Evolutionary conservation across 2,797 vertebrate species (phyloP).

Genomic region (Lacerta bilineata): DNA sequence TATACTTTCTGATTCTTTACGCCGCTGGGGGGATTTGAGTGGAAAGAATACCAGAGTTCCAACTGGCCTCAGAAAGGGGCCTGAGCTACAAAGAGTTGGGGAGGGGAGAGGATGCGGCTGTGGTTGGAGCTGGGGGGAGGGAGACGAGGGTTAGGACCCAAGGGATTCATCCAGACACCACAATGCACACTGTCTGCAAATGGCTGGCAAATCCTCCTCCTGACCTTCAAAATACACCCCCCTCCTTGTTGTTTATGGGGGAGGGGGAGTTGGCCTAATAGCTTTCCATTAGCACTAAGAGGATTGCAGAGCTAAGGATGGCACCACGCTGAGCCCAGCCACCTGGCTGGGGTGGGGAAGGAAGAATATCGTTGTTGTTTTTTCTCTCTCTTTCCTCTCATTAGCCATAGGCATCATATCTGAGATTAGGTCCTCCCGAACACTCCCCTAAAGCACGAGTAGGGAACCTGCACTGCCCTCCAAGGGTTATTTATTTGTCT

Average conservation of each 20-base stretch:
- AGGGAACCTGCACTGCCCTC: too few species aligned
- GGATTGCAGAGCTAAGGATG: not conserved
- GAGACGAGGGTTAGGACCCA: not conserved
- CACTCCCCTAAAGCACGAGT: too few species aligned
- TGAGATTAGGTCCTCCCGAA: not conserved
- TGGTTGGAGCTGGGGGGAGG: too few species aligned
- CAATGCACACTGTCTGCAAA: not conserved
- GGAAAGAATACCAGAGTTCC: not conserved
- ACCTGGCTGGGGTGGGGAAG: not conserved
- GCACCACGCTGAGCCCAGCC: not conserved
- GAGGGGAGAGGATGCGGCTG: not conserved
- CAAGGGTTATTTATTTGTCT: too few species aligned
- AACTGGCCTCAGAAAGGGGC: not conserved
- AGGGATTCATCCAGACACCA: not conserved
- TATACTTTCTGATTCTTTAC: not conserved
- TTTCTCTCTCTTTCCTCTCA: not conserved
- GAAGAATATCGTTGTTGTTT: too few species aligned
- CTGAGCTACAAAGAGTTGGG: not conserved
- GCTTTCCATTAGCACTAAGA: conserved; percentile 14
- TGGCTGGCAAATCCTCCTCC: not conserved
- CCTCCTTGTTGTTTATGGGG: too few species aligned
- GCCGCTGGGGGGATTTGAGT: too few species aligned
- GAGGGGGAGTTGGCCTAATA: not conserved
- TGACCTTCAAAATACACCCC: not conserved
- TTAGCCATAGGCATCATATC: not conserved